Evolutionary conservation across 2,888 invertebrate genomes (phyloP).

Genomic region (Ctena decussata): DNA sequence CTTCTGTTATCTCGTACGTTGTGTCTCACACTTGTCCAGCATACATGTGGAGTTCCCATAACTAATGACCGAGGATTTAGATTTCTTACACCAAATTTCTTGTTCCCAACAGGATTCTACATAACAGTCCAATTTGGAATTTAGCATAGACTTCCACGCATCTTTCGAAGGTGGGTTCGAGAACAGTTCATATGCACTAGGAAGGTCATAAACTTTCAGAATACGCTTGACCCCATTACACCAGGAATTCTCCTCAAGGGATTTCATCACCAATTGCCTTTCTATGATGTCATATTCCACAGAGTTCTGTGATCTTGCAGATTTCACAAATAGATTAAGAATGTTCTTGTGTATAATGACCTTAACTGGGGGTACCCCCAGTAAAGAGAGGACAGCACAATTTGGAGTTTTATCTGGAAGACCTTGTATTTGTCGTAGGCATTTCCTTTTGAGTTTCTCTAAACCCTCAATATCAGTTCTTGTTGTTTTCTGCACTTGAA

Average conservation of each 20-base stretch:
- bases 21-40: background rate
- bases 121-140: too few species aligned
- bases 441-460: slow-evolving; percentile 1
- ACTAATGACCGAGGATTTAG: background rate
- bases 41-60: too few species aligned
- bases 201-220: too few species aligned
- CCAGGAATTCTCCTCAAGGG: background rate
- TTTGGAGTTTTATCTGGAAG: slow-evolving; percentile 6
- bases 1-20: background rate
- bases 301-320: too few species aligned
- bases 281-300: background rate
- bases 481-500: background rate
- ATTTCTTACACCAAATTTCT: background rate
- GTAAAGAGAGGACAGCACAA: background rate
- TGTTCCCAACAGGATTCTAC: background rate
- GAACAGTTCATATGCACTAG: background rate
- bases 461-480: background rate
- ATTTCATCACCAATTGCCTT: background rate
- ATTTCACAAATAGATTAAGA: background rate
- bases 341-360: background rate
- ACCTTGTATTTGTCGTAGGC: slow-evolving; percentile 8
- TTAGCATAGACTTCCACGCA: background rate
- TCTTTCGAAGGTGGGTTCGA: background rate
- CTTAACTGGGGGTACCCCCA: slow-evolving; percentile 1
- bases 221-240: too few species aligned